Base-by-base conservation (phyloP, 1,140 invertebrate species). In the Trachymyrmex septentrionalis region DNA sequence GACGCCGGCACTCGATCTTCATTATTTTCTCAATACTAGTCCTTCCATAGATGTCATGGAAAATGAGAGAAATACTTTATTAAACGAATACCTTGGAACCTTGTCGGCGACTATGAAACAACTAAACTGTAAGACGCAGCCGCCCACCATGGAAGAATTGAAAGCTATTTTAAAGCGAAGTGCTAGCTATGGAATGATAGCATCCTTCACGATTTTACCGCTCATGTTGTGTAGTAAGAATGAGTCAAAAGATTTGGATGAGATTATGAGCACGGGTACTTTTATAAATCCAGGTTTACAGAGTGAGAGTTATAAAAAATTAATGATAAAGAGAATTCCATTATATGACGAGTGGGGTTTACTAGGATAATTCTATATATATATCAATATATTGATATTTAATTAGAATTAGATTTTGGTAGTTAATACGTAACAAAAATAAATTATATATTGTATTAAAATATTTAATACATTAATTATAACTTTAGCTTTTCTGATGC, bases 1-100 rank as follows among this genome's bases (percentile, higher is more conserved):
- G 12, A 96, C 95, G 48, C 96, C 96, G 9, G 95, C 94, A 2
- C 73, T 96, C 3, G 96, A 96, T 91, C 78, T 96, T 0, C 93
- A 92, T 14, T 96, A 96, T 87, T 96, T 96, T 82, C 90, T 96
- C 30, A 93, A 93, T 66, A 96, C 96, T 0, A 96, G 96, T 82
- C 77, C 92, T 7, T 81, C 82, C 12, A 86, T 92, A 10, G 91
- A 94, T 0, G 81, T 94, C 3, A 80, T 92, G 19, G 67, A 89
- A 0, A 85, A 93, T 27, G 86, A 95, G 9, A 92, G 91, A n/a
- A 92, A 95, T 9, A 84, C 82, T 0, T 21, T 96, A 0, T 85
- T 96, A 1, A 77, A 93, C 5, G 95, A 95, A 19, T 96, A 96
- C 78, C 88, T 91, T 9, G 44, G 86, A 3, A 89, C 90, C 0